Evolutionary conservation across 2,113 vertebrate species (phyloP).

Genomic region (Zosterops japonicus): DNA sequence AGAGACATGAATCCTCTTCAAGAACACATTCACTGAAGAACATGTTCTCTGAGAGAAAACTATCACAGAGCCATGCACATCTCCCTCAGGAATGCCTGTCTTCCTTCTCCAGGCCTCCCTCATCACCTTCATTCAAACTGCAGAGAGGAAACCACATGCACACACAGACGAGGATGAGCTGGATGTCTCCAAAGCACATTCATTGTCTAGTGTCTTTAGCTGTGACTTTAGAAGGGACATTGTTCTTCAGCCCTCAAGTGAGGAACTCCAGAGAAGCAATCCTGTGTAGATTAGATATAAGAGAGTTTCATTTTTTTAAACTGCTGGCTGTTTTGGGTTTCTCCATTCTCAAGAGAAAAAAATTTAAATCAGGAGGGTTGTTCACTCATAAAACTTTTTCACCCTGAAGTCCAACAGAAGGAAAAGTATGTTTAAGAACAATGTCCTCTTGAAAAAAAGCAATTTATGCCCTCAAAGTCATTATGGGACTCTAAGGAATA

Average conservation of each 20-base stretch:
- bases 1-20: neutral
- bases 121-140: neutral
- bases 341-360: neutral
- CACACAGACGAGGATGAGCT: neutral
- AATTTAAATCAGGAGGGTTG: neutral
- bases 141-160: neutral
- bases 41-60: neutral
- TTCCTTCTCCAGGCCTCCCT: neutral
- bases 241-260: neutral
- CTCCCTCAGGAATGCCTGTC: neutral
- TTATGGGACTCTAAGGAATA: neutral
- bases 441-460: neutral
- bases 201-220: neutral
- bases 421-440: neutral
- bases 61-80: accelerated
- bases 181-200: neutral
- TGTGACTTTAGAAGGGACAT: neutral
- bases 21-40: neutral
- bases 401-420: neutral
- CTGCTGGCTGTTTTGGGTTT: neutral
- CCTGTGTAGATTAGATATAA: neutral
- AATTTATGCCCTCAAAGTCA: neutral
- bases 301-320: neutral
- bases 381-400: neutral
- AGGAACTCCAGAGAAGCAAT: neutral